Evolutionary conservation across 2,797 vertebrate species (phyloP).

Genomic region (Bovichtus variegatus): DNA sequence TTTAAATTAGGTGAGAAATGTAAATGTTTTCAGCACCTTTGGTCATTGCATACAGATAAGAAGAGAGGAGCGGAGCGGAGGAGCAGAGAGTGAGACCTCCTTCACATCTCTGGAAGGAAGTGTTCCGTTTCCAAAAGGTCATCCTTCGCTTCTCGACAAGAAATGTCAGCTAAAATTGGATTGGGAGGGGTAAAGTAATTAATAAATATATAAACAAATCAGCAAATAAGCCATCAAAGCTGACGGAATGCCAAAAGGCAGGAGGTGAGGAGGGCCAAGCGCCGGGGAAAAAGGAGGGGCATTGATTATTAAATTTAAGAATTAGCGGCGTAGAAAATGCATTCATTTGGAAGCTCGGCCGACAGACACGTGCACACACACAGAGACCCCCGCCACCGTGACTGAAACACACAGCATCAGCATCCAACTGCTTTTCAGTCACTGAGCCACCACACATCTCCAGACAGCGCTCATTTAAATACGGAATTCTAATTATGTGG

Average conservation of each 20-base stretch:
- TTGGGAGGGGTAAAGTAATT: conserved; percentile 78
- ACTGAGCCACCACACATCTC: conserved; percentile 48
- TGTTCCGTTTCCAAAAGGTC: conserved; percentile 93
- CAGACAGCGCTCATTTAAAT: conserved; percentile 69
- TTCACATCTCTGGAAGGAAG: conserved; percentile 80
- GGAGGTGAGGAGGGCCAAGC: conserved; percentile 64
- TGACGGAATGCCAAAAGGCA: conserved; percentile 65
- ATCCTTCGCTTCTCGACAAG: conserved; percentile 89
- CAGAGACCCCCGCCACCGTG: neutral
- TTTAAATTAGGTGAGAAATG: conserved; percentile 20
- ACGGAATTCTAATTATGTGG: conserved; percentile 69
- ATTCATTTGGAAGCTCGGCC: conserved; percentile 63
- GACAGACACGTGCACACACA: too few relatives aligned
- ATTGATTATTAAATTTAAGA: conserved; percentile 71
- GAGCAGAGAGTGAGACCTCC: conserved; percentile 61
- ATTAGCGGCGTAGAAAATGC: conserved; percentile 63
- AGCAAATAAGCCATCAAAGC: conserved; percentile 78
- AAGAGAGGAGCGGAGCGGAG: conserved; percentile 12
- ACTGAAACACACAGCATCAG: conserved; percentile 26
- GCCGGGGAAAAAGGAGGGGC: conserved; percentile 10
- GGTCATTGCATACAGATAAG: neutral
- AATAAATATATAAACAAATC: conserved; percentile 83
- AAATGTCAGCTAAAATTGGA: conserved; percentile 97
- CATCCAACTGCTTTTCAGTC: conserved; percentile 37
- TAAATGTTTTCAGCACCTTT: conserved; percentile 1